Conservation (phyloP, 2,113 vertebrate genomes). For the Sapajus apella region DNA sequence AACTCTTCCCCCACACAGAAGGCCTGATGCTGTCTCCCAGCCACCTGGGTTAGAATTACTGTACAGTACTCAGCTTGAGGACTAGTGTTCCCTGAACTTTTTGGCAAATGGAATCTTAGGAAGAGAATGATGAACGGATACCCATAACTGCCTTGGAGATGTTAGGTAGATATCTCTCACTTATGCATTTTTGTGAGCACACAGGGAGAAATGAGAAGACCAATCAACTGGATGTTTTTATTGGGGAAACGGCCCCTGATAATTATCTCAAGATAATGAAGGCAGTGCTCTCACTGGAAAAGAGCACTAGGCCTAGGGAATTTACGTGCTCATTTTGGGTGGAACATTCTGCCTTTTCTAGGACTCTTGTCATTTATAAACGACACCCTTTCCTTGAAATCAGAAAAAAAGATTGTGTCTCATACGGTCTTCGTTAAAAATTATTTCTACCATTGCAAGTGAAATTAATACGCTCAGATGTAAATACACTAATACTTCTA, state of each 20-base stretch:
- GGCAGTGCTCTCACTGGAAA: background rate
- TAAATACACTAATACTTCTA: background rate
- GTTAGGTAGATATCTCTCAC: background rate
- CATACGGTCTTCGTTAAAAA: background rate
- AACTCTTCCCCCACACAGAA: background rate
- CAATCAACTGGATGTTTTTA: background rate
- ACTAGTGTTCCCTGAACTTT: background rate
- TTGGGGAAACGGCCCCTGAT: too few relatives aligned
- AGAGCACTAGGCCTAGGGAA: background rate
- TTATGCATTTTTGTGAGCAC: background rate
- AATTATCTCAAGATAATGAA: background rate
- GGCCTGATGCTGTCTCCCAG: background rate
- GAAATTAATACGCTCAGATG: slow-evolving; percentile 38
- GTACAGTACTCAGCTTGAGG: background rate
- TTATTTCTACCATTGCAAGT: background rate
- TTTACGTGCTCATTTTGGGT: background rate
- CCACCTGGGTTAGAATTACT: background rate
- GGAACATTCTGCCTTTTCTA: background rate
- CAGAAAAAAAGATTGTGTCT: background rate
- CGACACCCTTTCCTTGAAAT: background rate
- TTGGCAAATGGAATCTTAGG: background rate
- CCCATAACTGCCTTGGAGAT: background rate
- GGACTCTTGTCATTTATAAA: background rate
- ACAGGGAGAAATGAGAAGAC: background rate
- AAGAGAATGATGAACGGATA: background rate